phyloP scores from a whole-genome alignment of 2,113 vertebrate species.

The Urocitellus parryii region DNA sequence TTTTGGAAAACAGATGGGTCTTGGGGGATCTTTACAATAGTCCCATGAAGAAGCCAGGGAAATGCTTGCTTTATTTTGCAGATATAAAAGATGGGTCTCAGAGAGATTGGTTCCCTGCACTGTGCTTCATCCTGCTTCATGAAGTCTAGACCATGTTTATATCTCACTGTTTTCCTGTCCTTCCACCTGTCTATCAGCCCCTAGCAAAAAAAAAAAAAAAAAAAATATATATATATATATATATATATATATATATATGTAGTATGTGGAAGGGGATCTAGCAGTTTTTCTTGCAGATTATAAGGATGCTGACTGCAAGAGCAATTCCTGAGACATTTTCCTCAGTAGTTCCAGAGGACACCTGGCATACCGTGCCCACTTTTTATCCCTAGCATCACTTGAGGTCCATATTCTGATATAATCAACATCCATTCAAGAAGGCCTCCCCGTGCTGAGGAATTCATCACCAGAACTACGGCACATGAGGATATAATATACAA shows the following conservation, averaged over 20 bases:
- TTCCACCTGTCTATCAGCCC: background rate
- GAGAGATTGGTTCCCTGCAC: background rate
- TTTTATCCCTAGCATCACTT: background rate
- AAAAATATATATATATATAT: too few species aligned
- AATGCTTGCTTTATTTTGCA: background rate
- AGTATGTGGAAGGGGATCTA: background rate
- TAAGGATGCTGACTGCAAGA: background rate
- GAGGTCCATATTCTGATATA: conserved; percentile 37
- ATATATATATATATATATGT: too few species aligned
- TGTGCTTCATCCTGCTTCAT: background rate
- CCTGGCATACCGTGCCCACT: background rate
- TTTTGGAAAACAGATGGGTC: background rate
- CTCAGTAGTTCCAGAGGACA: background rate
- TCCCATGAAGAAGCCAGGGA: background rate
- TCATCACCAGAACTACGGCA: conserved; percentile 69
- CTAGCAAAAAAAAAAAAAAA: background rate
- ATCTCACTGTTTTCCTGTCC: background rate
- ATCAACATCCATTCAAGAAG: conserved; percentile 47
- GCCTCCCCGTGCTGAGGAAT: conserved; percentile 62
- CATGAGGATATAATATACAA: conserved; percentile 79
- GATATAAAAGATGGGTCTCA: background rate
- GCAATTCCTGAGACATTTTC: background rate
- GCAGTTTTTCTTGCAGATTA: background rate
- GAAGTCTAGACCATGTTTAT: background rate
- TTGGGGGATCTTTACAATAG: background rate